A percentile compares a stretch with the other conserved stretches of the same genome.
phyloP scores from a whole-genome alignment of 2,888 invertebrate species.

The Stenichneumon culpator region DNA sequence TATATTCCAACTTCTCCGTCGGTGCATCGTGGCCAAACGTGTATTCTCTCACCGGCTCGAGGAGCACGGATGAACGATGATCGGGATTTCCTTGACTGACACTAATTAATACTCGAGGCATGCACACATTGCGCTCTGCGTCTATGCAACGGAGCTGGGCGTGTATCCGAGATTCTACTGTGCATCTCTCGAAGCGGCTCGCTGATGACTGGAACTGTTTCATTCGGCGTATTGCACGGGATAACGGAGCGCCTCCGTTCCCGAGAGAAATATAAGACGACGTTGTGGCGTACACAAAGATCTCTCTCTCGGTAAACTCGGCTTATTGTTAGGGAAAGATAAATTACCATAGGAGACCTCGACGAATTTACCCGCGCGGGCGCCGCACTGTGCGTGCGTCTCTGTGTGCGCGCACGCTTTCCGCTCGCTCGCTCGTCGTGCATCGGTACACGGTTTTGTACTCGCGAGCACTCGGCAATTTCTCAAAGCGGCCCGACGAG shows the following conservation, averaged over 20 bases:
- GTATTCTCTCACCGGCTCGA: neutral
- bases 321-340: slow-evolving; percentile 15
- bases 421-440: slow-evolving; percentile 21
- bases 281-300: neutral
- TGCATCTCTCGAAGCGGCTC: neutral
- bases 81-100: slow-evolving; percentile 17
- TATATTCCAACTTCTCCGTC: slow-evolving; percentile 16
- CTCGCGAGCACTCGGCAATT: slow-evolving; percentile 42
- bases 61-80: slow-evolving; percentile 21
- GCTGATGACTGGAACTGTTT: slow-evolving; percentile 18
- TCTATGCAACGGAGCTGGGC: neutral
- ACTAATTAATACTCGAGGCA: slow-evolving; percentile 25
- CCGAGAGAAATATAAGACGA: slow-evolving; percentile 12
- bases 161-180: neutral
- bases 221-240: neutral
- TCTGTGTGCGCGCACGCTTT: neutral
- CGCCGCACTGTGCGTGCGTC: neutral
- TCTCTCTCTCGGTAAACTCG: neutral
- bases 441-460: slow-evolving; percentile 40
- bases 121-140: neutral
- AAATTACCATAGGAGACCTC: slow-evolving; percentile 26
- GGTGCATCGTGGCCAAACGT: slow-evolving; percentile 7
- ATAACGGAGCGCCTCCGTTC: neutral
- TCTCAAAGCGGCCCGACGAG: slow-evolving; percentile 33
- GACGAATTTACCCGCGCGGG: neutral